phyloP scores from a whole-genome alignment of 2,888 invertebrate species.

The Melipona bicolor region DNA sequence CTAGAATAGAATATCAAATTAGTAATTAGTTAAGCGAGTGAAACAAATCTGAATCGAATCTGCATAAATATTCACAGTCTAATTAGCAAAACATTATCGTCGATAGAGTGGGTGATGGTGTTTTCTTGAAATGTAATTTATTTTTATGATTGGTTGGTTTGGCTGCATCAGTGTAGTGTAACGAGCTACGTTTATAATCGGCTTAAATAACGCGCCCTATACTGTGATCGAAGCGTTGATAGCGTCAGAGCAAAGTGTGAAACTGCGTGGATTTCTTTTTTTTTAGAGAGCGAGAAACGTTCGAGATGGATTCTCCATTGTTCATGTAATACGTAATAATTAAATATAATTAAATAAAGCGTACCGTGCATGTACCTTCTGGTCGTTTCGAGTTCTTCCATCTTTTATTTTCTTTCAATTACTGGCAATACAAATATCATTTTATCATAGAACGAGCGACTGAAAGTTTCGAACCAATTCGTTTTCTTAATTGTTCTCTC shows the following conservation, averaged over 20 bases:
- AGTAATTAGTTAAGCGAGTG: not conserved
- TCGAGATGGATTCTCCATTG: constrained; percentile 60
- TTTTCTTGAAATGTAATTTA: not conserved
- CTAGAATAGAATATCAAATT: not conserved
- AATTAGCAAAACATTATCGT: not conserved
- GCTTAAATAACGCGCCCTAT: constrained; percentile 41
- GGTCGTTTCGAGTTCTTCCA: not conserved
- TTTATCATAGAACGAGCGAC: constrained; percentile 56
- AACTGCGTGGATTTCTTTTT: constrained; percentile 38
- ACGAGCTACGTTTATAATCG: constrained; percentile 46
- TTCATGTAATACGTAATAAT: constrained; percentile 66
- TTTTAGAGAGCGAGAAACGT: constrained; percentile 39
- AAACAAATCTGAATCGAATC: not conserved
- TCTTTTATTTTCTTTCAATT: not conserved
- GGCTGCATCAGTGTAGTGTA: constrained; percentile 26
- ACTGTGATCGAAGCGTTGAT: constrained; percentile 53
- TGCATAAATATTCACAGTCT: not conserved
- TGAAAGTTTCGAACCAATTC: constrained; percentile 72
- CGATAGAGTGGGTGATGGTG: not conserved
- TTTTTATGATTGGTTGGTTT: constrained; percentile 1
- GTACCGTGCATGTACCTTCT: constrained; percentile 43
- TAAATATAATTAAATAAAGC: constrained; percentile 66
- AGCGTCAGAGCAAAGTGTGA: constrained; percentile 39
- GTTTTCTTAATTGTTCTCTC: constrained; percentile 61
- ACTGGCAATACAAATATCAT: not conserved